phyloP scores from a whole-genome alignment of 2,888 invertebrate species.

The Dinocampus coccinellae region DNA sequence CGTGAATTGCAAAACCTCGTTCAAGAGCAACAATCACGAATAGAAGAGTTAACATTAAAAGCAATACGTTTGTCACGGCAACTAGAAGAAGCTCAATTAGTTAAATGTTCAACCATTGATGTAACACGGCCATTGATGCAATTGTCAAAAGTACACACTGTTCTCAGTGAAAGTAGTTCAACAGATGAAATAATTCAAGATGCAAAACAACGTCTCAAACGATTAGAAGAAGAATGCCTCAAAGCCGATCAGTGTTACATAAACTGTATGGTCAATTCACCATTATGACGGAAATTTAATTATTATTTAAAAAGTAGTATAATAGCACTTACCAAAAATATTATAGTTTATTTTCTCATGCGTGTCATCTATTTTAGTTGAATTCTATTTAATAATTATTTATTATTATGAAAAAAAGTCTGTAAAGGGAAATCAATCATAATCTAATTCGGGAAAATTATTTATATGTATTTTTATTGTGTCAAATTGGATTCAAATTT shows the following conservation, averaged over 20 bases:
- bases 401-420: slow-evolving; percentile 7
- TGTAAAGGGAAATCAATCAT: slow-evolving; percentile 8
- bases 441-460: not conserved
- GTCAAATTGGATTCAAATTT: slow-evolving; percentile 64
- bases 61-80: slow-evolving; percentile 59
- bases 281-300: slow-evolving; percentile 42
- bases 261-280: slow-evolving; percentile 56
- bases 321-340: not conserved
- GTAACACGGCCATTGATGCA: slow-evolving; percentile 43
- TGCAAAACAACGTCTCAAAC: slow-evolving; percentile 61
- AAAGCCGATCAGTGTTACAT: slow-evolving; percentile 63
- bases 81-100: slow-evolving; percentile 58
- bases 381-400: slow-evolving; percentile 17
- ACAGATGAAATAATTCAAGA: slow-evolving; percentile 67
- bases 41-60: slow-evolving; percentile 61
- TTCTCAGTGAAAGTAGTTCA: slow-evolving; percentile 65
- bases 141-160: slow-evolving; percentile 50
- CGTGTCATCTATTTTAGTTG: not conserved
- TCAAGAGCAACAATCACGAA: slow-evolving; percentile 59
- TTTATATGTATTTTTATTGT: slow-evolving; percentile 56
- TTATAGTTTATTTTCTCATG: not conserved
- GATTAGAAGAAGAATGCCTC: slow-evolving; percentile 63
- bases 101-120: slow-evolving; percentile 44
- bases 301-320: slow-evolving; percentile 19
- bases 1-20: slow-evolving; percentile 58